Base-by-base conservation (phyloP, 2,113 vertebrate species). In the Micromys minutus region DNA sequence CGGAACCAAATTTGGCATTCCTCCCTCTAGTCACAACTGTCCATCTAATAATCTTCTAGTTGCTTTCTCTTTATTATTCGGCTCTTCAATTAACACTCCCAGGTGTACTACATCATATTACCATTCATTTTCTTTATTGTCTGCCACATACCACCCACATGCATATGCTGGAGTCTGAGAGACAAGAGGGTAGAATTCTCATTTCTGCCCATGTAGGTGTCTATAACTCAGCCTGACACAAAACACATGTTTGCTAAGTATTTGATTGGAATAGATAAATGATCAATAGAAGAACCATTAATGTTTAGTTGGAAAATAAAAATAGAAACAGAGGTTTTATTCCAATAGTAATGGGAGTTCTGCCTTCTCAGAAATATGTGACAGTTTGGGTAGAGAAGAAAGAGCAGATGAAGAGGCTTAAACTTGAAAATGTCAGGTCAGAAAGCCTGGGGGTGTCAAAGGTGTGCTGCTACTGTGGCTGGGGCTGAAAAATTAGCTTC, bases 221-320 rank as follows among this genome's bases (percentile, higher is more conserved):
- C 75, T 65, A 45, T 39, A 69, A 34, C 4, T n/a, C 8, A 69
- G 71, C 36, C 87, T 72, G 34, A 34, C 42, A 50, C 61, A 80
- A 74, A 47, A 50, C 69, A 59, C 29, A 10, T 71, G 17, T 55
- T 76, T 89, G 69, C 55, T 94, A 69, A 84, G 50, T 47, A 36
- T 69, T 91, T 19, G 26, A 95, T 91, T 59, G 59, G 80, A 95
- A 76, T 57, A 79, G 24, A 72, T 79, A 16, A n/a, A n/a, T 77
- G 15, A n/a, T 67, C 34, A 42, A 57, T 22, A 72, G 76, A 47
- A 45, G 67, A 86, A 50, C 88, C 45, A 72, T 42, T 71, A 63
- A 36, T 42, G 90, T 86, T 22, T 85, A 55, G 36, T 22, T 57
- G 75, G 1, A 81, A 83, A 91, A 77, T 77, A 47, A 21, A 55